A percentile compares a stretch with the other conserved stretches of the same genome.
Evolutionary conservation across 1,140 invertebrate species (phyloP).

Genomic region (Rhopalosiphum maidis): DNA sequence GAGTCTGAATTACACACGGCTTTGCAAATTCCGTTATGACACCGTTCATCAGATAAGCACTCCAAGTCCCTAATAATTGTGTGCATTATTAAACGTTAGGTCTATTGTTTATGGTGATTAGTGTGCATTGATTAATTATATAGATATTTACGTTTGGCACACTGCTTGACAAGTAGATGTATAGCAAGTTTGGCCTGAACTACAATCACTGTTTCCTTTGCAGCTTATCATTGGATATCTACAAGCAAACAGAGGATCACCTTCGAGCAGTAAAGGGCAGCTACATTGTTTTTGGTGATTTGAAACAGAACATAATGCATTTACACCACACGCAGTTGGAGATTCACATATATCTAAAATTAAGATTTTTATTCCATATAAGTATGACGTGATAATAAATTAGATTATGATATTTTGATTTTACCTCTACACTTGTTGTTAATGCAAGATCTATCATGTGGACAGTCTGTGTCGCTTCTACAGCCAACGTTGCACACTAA

Average conservation of each 20-base stretch:
- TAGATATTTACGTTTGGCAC: conserved; percentile 70
- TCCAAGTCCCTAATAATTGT: conserved; percentile 71
- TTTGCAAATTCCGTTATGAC: conserved; percentile 80
- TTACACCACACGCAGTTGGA: conserved; percentile 83
- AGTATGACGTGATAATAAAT: neutral
- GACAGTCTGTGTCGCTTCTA: conserved; percentile 79
- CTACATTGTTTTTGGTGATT: conserved; percentile 77
- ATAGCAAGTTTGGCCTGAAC: conserved; percentile 73
- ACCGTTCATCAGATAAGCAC: conserved; percentile 84
- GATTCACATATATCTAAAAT: conserved; percentile 72
- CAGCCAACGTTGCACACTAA: conserved; percentile 81
- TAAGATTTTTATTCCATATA: neutral
- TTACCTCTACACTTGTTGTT: conserved; percentile 75
- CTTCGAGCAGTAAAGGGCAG: conserved; percentile 75
- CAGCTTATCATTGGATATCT: conserved; percentile 75
- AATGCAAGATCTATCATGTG: conserved; percentile 72
- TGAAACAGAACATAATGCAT: conserved; percentile 74
- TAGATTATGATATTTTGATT: neutral
- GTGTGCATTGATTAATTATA: neutral
- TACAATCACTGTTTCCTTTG: conserved; percentile 71
- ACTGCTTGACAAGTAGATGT: conserved; percentile 75
- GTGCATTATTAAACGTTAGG: neutral
- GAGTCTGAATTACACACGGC: conserved; percentile 84
- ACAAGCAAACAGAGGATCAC: conserved; percentile 77
- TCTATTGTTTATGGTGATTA: neutral